phyloP scores from a whole-genome alignment of 2,797 vertebrate genomes.

The Onychomys torridus region DNA sequence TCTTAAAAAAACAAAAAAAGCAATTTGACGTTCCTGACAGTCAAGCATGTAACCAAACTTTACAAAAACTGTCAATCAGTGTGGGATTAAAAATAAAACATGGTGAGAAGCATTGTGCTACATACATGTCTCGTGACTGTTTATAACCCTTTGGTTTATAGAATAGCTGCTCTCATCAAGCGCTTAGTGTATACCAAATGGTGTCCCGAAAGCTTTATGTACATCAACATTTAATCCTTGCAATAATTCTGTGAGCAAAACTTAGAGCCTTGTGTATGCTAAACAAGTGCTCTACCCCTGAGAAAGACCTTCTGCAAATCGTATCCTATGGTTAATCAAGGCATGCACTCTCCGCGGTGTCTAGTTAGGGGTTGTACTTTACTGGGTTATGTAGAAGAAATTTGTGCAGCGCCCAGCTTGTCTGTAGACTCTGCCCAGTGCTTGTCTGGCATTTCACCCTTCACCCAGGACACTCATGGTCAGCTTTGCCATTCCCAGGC shows the following conservation, averaged over 20 bases:
- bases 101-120: slow-evolving; percentile 72
- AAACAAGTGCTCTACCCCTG: not conserved
- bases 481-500: not conserved
- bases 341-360: not conserved
- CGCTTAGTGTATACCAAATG: not conserved
- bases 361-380: slow-evolving; percentile 3
- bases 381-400: not conserved
- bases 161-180: not conserved
- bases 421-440: not conserved
- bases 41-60: slow-evolving; percentile 35
- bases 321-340: not conserved
- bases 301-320: not conserved
- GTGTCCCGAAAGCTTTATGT: slow-evolving; percentile 51
- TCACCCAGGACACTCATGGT: not conserved
- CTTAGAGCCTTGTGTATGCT: not conserved
- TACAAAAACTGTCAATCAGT: not conserved
- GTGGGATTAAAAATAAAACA: slow-evolving; percentile 27
- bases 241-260: slow-evolving; percentile 49
- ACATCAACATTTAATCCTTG: slow-evolving; percentile 73
- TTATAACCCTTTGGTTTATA: slow-evolving; percentile 1
- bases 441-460: not conserved
- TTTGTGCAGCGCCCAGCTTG: not conserved
- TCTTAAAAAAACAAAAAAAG: not conserved
- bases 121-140: not conserved
- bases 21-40: not conserved